Evolutionary conservation across 2,113 vertebrate genomes (phyloP).

Genomic region (Periophthalmodon schlosseri): DNA sequence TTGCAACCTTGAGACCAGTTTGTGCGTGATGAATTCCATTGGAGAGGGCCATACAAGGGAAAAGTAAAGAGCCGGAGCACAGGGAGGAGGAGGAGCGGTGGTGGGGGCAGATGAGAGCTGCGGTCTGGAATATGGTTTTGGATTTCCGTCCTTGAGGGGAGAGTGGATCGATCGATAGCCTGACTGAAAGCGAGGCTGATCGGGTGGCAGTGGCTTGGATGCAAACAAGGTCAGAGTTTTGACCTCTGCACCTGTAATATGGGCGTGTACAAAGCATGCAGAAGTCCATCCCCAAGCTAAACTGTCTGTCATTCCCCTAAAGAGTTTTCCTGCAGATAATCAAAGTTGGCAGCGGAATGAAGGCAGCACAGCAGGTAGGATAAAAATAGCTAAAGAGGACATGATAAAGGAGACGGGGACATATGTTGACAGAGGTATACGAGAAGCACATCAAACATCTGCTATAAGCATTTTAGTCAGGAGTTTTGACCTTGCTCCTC

Average conservation of each 20-base stretch:
- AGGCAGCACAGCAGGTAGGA: background rate
- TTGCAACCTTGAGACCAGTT: constrained; percentile 77
- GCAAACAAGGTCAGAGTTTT: constrained; percentile 75
- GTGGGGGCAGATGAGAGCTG: constrained; percentile 41
- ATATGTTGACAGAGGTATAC: background rate
- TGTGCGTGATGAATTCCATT: constrained; percentile 51
- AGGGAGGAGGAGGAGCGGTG: constrained; percentile 15
- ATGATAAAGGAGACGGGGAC: constrained; percentile 1
- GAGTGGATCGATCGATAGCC: constrained; percentile 76
- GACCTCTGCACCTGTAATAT: constrained; percentile 52
- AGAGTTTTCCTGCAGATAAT: constrained; percentile 5
- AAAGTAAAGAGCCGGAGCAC: constrained; percentile 54
- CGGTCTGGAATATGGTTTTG: constrained; percentile 69
- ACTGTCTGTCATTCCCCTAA: constrained; percentile 8
- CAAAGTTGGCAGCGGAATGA: constrained; percentile 19
- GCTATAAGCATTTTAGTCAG: background rate
- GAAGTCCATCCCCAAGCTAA: constrained; percentile 3
- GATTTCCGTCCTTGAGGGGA: constrained; percentile 78
- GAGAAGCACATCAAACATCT: constrained; percentile 10
- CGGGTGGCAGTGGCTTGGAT: constrained; percentile 71
- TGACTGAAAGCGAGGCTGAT: constrained; percentile 75
- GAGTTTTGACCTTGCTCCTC: constrained; percentile 19
- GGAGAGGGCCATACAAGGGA: constrained; percentile 52
- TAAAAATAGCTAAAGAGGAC: constrained; percentile 6
- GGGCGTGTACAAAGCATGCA: constrained; percentile 8